Conservation (phyloP, 2,888 invertebrate genomes). For the Pollenia angustigena region DNA sequence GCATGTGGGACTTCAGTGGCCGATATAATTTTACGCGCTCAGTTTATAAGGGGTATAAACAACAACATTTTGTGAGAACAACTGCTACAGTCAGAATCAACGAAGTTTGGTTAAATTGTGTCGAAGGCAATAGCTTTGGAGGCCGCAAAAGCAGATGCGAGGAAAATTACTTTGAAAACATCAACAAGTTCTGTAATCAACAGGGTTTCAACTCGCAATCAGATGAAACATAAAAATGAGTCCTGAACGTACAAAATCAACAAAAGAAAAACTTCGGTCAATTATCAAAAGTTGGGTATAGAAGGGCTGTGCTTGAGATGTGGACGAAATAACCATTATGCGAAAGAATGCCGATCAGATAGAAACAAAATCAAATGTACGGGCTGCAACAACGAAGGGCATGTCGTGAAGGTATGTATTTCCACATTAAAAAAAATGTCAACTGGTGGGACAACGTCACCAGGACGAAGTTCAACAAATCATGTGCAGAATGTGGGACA, state of each 20-base stretch:
- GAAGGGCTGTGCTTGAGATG: conserved; percentile 39
- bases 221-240: background rate
- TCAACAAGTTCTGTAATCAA: conserved; percentile 21
- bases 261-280: background rate
- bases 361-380: conserved; percentile 29
- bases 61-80: conserved; percentile 52
- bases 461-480: conserved; percentile 34
- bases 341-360: background rate
- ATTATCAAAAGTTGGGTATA: no score
- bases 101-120: conserved; percentile 42
- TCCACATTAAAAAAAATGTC: conserved; percentile 4
- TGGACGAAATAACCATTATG: conserved; percentile 10
- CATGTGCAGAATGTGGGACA: conserved; percentile 13
- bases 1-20: conserved; percentile 49
- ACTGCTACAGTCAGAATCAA: conserved; percentile 25
- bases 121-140: conserved; percentile 62
- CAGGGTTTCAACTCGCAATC: conserved; percentile 30
- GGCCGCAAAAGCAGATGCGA: conserved; percentile 60
- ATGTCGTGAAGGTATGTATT: conserved; percentile 47
- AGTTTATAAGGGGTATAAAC: conserved; percentile 56
- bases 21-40: conserved; percentile 51
- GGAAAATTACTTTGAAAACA: conserved; percentile 1
- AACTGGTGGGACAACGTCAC: conserved; percentile 9
- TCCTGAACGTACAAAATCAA: conserved; percentile 8
- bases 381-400: conserved; percentile 31